phyloP scores from a whole-genome alignment of 2,888 invertebrate genomes.

The Hetaerina titia region DNA sequence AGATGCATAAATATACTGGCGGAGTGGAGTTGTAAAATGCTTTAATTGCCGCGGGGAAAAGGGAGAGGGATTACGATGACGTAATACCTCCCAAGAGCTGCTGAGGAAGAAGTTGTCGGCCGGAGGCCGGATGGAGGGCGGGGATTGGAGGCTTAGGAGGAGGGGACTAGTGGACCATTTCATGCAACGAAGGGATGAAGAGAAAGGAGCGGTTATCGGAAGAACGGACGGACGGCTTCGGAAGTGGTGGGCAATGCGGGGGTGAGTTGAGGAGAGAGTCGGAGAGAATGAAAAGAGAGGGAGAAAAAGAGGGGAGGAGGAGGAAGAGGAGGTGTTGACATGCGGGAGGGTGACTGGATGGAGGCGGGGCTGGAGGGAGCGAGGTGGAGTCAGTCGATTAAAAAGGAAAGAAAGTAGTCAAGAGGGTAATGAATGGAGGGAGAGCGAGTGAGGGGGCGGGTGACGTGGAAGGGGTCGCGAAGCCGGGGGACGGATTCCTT shows the following conservation, averaged over 20 bases:
- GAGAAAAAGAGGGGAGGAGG: neutral
- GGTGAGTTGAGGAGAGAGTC: no score
- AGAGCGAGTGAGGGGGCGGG: neutral
- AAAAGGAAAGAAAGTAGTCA: neutral
- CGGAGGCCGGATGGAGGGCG: neutral
- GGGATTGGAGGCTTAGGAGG: neutral
- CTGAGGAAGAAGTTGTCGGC: neutral
- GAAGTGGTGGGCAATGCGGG: neutral
- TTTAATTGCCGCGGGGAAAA: neutral
- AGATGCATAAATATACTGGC: neutral
- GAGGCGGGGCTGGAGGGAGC: neutral
- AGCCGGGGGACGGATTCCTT: neutral
- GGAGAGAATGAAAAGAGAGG: neutral
- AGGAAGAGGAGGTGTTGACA: neutral
- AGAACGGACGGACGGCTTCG: neutral
- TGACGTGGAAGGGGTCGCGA: neutral
- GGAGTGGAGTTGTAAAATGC: conserved; percentile 12
- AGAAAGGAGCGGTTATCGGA: neutral
- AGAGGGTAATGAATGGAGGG: neutral
- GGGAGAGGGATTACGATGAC: neutral
- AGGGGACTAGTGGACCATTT: neutral
- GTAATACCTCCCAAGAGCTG: neutral
- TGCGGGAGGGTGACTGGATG: neutral
- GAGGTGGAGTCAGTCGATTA: neutral
- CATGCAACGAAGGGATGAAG: neutral